Evolutionary conservation across 2,797 vertebrate genomes (phyloP).

Genomic region (Arrhamphus sclerolepis): DNA sequence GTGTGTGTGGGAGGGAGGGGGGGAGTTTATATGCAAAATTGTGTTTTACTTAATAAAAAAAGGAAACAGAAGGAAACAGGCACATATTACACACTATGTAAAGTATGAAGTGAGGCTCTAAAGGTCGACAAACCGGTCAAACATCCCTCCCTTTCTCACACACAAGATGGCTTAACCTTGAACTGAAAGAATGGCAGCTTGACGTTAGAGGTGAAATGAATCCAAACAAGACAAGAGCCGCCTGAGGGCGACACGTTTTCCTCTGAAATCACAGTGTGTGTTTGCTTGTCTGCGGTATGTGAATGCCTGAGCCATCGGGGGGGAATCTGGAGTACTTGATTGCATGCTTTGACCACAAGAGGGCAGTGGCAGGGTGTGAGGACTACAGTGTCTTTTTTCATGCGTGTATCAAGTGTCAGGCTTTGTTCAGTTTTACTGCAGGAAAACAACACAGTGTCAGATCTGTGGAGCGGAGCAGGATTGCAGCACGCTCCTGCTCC

Average conservation of each 20-base stretch:
- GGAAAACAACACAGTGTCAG: constrained; percentile 30
- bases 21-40: too few species aligned
- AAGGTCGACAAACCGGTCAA: constrained; percentile 41
- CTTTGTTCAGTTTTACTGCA: constrained; percentile 44
- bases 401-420: constrained; percentile 38
- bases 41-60: constrained; percentile 3
- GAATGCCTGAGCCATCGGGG: background rate
- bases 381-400: background rate
- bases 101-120: constrained; percentile 23
- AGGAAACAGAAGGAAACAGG: background rate
- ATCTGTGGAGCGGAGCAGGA: constrained; percentile 40
- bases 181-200: constrained; percentile 54
- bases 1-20: background rate
- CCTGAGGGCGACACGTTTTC: constrained; percentile 11
- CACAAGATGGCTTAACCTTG: constrained; percentile 5
- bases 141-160: constrained; percentile 18
- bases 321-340: too few species aligned
- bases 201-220: constrained; percentile 46
- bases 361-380: constrained; percentile 52
- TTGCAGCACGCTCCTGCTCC: constrained; percentile 20
- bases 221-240: constrained; percentile 37
- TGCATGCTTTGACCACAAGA: constrained; percentile 49
- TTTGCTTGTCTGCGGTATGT: constrained; percentile 12
- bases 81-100: background rate
- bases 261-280: constrained; percentile 26